Evolutionary conservation across 2,113 vertebrate species (phyloP).

Genomic region (Thomomys bottae): DNA sequence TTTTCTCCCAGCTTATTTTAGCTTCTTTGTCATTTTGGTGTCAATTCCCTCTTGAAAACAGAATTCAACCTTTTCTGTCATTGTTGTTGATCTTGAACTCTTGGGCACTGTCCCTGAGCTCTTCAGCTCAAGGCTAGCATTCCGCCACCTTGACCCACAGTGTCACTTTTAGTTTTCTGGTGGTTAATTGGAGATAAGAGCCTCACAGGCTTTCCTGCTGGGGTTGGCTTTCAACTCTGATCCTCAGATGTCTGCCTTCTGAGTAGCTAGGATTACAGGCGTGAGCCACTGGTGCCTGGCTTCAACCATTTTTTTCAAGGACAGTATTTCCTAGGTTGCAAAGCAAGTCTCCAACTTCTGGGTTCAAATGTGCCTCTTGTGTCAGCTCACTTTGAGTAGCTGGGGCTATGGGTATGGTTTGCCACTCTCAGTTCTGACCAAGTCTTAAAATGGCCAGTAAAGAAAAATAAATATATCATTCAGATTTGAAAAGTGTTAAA

Average conservation of each 20-base stretch:
- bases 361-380: neutral
- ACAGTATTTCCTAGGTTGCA: too few relatives aligned
- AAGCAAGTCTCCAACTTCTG: neutral
- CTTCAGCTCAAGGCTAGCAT: too few relatives aligned
- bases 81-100: too few relatives aligned
- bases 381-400: neutral
- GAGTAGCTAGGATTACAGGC: too few relatives aligned
- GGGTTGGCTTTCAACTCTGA: too few relatives aligned
- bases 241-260: too few relatives aligned
- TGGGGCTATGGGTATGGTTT: neutral
- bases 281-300: too few relatives aligned
- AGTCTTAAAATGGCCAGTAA: slow-evolving; percentile 7
- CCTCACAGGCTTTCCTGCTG: too few relatives aligned
- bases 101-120: too few relatives aligned
- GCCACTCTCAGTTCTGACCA: neutral
- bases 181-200: too few relatives aligned
- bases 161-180: too few relatives aligned
- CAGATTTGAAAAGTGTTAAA: neutral
- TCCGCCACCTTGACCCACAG: too few relatives aligned
- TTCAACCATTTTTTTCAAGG: neutral
- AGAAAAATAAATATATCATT: neutral
- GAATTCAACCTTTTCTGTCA: neutral
- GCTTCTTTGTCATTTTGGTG: neutral
- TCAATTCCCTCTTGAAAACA: neutral
- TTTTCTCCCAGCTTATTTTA: slow-evolving; percentile 11